Percentiles rank a stretch among this genome's conserved stretches.
phyloP scores from a whole-genome alignment of 2,797 vertebrate genomes.

The Iguana delicatissima region DNA sequence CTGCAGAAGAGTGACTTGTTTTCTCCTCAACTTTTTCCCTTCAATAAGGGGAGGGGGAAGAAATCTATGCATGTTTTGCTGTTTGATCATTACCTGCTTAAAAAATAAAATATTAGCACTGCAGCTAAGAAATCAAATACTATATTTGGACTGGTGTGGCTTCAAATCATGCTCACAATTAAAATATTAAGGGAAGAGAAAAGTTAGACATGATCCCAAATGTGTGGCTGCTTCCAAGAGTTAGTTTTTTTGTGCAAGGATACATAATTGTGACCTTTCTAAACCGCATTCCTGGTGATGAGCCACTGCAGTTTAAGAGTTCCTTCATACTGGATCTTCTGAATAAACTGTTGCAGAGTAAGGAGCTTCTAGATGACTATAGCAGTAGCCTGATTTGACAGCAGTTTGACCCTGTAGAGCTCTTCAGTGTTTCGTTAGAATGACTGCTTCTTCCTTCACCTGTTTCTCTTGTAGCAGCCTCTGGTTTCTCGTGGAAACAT shows the following conservation, averaged over 20 bases:
- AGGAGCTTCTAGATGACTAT: too few species aligned
- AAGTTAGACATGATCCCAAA: neutral
- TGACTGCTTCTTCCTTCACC: too few species aligned
- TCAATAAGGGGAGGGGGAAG: neutral
- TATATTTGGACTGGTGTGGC: neutral
- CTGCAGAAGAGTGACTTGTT: neutral
- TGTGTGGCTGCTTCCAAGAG: neutral
- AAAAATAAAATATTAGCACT: neutral
- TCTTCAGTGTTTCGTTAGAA: too few species aligned
- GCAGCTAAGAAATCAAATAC: neutral
- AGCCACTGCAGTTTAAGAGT: too few species aligned
- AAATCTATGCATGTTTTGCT: neutral
- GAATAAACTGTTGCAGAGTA: too few species aligned
- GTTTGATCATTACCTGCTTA: neutral
- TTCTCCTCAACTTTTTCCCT: neutral
- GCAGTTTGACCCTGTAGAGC: too few species aligned
- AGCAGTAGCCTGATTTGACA: too few species aligned
- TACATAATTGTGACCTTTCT: neutral
- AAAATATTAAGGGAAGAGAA: neutral
- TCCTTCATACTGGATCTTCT: too few species aligned
- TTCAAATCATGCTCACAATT: neutral
- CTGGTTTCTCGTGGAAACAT: too few species aligned
- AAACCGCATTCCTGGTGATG: too few species aligned
- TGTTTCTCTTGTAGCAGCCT: too few species aligned
- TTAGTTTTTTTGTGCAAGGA: too few species aligned